Evolutionary conservation across 1,140 invertebrate species (phyloP).

Genomic region (Daktulosphaira vitifoliae): DNA sequence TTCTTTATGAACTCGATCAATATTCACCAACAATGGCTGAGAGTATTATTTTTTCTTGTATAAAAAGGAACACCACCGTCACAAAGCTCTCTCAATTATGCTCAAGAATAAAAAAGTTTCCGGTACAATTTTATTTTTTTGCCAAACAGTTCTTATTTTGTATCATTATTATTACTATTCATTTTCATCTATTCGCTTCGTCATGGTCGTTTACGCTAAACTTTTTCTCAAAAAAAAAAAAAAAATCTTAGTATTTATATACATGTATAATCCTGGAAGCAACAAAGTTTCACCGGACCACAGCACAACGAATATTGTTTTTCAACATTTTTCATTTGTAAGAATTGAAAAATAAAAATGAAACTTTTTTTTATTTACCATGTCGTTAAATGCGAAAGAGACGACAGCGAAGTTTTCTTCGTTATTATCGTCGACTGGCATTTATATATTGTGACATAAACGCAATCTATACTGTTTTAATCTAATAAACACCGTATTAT

Average conservation of each 20-base stretch:
- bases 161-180: constrained; percentile 25
- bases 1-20: constrained; percentile 8
- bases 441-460: too few species aligned
- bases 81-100: constrained; percentile 21
- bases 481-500: too few species aligned
- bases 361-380: not conserved
- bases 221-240: constrained; percentile 12
- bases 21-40: constrained; percentile 7
- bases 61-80: too few species aligned
- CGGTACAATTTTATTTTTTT: not conserved
- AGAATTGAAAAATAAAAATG: constrained; percentile 1
- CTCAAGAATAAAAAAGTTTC: constrained; percentile 19
- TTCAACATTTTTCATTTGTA: constrained; percentile 20
- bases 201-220: constrained; percentile 11
- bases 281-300: constrained; percentile 21
- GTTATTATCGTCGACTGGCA: not conserved
- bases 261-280: constrained; percentile 21
- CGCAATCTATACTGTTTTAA: too few species aligned
- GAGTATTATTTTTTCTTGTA: constrained; percentile 2
- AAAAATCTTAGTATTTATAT: too few species aligned
- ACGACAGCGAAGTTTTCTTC: not conserved
- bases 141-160: not conserved
- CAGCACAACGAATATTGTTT: constrained; percentile 12
- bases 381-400: not conserved
- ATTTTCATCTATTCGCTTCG: constrained; percentile 15